A percentile compares a stretch with the other conserved stretches of the same genome.
Conservation (phyloP, 2,888 invertebrate species). For the Hydroisotoma schaefferi region DNA sequence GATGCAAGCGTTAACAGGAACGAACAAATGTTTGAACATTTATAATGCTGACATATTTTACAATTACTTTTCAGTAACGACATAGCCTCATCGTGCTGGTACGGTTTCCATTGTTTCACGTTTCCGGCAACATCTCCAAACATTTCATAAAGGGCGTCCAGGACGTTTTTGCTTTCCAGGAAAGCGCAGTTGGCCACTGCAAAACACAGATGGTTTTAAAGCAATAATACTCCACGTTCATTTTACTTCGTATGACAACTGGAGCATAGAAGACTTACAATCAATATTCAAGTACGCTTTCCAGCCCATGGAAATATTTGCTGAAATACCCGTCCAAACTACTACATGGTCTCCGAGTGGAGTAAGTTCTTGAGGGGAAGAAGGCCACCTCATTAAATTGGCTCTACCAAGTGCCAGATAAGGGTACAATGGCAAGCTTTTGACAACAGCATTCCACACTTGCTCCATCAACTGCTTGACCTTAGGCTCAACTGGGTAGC, state of each 20-base stretch:
- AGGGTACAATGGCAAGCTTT: slow-evolving; percentile 15
- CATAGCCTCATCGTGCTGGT: neutral
- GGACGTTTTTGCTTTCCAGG: neutral
- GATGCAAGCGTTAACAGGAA: no score
- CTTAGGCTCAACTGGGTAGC: neutral
- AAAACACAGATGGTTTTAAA: neutral
- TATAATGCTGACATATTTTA: neutral
- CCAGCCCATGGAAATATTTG: slow-evolving; percentile 31
- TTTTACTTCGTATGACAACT: no score
- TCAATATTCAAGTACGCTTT: slow-evolving; percentile 26
- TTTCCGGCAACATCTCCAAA: neutral
- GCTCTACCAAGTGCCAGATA: slow-evolving; percentile 22
- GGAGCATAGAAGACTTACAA: no score
- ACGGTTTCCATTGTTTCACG: slow-evolving; percentile 3
- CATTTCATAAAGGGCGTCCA: slow-evolving; percentile 5
- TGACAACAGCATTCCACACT: slow-evolving; percentile 19
- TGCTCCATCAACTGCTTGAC: slow-evolving; percentile 7
- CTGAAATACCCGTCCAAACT: slow-evolving; percentile 14
- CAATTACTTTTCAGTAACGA: slow-evolving; percentile 12
- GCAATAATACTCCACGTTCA: no score
- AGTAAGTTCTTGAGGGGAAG: neutral
- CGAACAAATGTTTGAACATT: no score
- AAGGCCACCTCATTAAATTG: slow-evolving; percentile 11
- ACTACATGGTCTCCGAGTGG: slow-evolving; percentile 16
- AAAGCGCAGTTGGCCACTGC: slow-evolving; percentile 21